These are phyloP conservation scores for Scopus umbretta DNA, from an alignment of 2,113 vertebrate genomes.

Conservation along the genomic window DNA sequence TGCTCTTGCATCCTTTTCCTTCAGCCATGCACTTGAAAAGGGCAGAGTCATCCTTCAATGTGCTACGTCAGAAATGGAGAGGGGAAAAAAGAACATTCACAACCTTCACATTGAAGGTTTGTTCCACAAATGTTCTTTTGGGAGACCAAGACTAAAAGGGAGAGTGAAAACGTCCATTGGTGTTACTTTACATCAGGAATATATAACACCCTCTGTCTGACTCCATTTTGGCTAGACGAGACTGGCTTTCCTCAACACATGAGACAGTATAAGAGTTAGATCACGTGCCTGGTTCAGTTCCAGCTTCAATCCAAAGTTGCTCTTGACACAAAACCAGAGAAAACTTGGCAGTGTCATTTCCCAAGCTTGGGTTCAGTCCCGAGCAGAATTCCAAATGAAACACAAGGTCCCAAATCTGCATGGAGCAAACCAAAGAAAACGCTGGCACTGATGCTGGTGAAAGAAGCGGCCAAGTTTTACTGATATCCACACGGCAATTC, in stretches of 20 bases:
- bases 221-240: background rate
- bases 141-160: background rate
- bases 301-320: constrained; percentile 41
- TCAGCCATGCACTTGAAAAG: background rate
- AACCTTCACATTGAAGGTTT: background rate
- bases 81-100: background rate
- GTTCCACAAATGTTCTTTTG: background rate
- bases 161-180: background rate
- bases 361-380: constrained; percentile 26
- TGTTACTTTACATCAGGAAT: background rate
- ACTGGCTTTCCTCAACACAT: background rate
- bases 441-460: background rate
- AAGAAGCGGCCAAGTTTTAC: background rate
- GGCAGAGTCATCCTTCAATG: background rate
- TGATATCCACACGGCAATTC: background rate
- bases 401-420: constrained; percentile 35
- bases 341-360: constrained; percentile 42
- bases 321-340: constrained; percentile 51
- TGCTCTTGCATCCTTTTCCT: background rate
- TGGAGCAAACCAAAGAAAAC: background rate
- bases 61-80: background rate
- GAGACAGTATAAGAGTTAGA: background rate
- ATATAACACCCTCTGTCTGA: background rate
- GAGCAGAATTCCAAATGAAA: constrained; percentile 33
- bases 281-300: constrained; percentile 26